Base-by-base conservation (phyloP, 35 echinoderm and acorn worm genomes). In the Heliocidaris tuberculata region DNA sequence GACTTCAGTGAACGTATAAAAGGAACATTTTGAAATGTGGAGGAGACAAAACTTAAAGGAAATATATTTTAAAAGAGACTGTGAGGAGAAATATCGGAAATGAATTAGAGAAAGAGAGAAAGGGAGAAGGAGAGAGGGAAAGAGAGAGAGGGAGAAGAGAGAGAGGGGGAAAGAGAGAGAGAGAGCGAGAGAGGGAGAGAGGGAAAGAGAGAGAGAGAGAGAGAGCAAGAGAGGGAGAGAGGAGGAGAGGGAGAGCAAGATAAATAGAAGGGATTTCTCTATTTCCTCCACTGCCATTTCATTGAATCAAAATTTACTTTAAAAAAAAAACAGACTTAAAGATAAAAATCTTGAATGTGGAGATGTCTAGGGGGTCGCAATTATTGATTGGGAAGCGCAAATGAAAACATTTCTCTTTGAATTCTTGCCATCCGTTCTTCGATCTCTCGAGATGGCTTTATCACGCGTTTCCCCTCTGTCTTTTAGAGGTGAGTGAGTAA, bases 351-450 rank as follows among this genome's bases (percentile, higher is more conserved):
- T n/a, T 78, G 65, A 78, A 78, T 27, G 65, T 16, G 65, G 65
- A 78, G 65, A 78, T 78, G 21, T 78, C 65, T 24, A 78, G 65
- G 65, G 65, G 65, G 65, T 78, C 21, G 65, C 21, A 24, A 19
- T 0, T 78, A 78, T 78, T 78, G 65, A 78, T 78, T 78, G 19
- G 24, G 65, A 78, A 78, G 65, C 65, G 65, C 65, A 78, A 78
- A 78, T 78, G 65, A 78, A 78, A 78, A 78, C 27, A 78, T 78
- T 78, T 78, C 65, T n/a, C 65, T 78, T 78, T 78, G 21, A 78
- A 78, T 78, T 78, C 65, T 78, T 78, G 65, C 17, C 65, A 78
- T 78, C 65, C 65, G 65, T 78, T 78, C 65, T 78, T 78, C 65
- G 65, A 78, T 78, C 27, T 78, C 27, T 78, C 19, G 65, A 78